A percentile compares a stretch with the other conserved stretches of the same genome.
Evolutionary conservation across 2,888 invertebrate genomes (phyloP).

Genomic region (Nebria brevicollis): DNA sequence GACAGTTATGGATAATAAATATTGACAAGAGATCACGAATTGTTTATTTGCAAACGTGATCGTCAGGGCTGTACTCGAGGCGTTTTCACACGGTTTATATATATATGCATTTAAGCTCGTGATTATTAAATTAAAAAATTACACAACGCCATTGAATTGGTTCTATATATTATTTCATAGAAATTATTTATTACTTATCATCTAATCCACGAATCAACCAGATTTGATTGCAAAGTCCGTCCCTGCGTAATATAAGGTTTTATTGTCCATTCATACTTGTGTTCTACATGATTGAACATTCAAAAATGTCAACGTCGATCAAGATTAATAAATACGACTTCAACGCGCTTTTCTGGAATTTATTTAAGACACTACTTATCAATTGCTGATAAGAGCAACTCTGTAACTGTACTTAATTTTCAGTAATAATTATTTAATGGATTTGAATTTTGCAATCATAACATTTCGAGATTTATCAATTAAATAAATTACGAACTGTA

Average conservation of each 20-base stretch:
- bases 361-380: too few species aligned
- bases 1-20: conserved; percentile 41
- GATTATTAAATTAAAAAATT: not conserved
- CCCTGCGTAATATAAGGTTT: not conserved
- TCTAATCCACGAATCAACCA: too few species aligned
- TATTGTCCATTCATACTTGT: conserved; percentile 7
- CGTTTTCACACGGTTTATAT: conserved; percentile 35
- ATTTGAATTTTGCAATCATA: too few species aligned
- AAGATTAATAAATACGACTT: conserved; percentile 21
- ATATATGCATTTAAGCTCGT: not conserved
- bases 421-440: too few species aligned
- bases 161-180: too few species aligned
- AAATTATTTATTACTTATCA: too few species aligned
- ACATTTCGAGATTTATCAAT: too few species aligned
- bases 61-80: conserved; percentile 31
- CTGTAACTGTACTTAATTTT: too few species aligned
- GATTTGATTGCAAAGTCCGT: not conserved
- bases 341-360: not conserved
- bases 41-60: conserved; percentile 40
- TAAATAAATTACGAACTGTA: too few species aligned
- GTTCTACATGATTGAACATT: conserved; percentile 32
- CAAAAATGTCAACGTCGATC: conserved; percentile 37
- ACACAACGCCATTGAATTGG: too few species aligned
- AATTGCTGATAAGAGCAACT: too few species aligned
- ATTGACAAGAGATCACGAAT: conserved; percentile 43